Percentiles rank a stretch among this genome's conserved stretches.
Evolutionary conservation across 2,113 vertebrate species (phyloP).

Genomic region (Turdus rufiventris): DNA sequence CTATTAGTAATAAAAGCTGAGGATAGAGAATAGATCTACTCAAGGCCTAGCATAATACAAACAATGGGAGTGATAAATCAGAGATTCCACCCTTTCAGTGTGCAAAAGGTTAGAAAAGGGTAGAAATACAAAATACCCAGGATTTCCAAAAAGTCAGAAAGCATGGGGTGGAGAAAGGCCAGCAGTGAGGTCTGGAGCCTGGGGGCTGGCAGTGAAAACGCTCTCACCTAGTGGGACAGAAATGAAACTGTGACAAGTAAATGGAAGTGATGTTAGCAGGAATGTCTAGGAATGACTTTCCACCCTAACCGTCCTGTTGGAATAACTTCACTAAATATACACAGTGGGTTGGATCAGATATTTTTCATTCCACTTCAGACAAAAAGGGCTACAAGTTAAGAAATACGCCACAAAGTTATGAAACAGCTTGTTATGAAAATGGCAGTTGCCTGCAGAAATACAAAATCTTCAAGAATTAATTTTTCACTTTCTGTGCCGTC

Average conservation of each 20-base stretch:
- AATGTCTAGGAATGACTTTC: neutral
- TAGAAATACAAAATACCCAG: neutral
- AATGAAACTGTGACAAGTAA: neutral
- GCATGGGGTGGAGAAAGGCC: neutral
- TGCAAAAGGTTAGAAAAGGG: neutral
- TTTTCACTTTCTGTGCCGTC: neutral
- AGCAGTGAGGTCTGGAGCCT: neutral
- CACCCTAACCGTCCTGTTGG: neutral
- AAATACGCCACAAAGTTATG: neutral
- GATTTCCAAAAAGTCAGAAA: neutral
- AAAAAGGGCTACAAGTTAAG: neutral
- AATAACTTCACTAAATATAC: neutral
- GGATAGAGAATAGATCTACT: neutral
- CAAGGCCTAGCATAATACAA: neutral
- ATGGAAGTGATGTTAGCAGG: neutral
- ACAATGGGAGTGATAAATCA: slow-evolving; percentile 1
- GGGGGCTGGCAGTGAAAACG: neutral
- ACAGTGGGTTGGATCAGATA: neutral
- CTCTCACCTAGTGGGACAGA: neutral
- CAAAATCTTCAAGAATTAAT: neutral
- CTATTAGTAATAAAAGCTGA: neutral
- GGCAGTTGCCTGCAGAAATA: neutral
- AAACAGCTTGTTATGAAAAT: neutral
- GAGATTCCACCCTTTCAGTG: neutral
- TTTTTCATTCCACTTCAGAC: neutral